A percentile compares a stretch with the other conserved stretches of the same genome.
Evolutionary conservation across 2,113 vertebrate species (phyloP).

Genomic region (Neogobius melanostomus): DNA sequence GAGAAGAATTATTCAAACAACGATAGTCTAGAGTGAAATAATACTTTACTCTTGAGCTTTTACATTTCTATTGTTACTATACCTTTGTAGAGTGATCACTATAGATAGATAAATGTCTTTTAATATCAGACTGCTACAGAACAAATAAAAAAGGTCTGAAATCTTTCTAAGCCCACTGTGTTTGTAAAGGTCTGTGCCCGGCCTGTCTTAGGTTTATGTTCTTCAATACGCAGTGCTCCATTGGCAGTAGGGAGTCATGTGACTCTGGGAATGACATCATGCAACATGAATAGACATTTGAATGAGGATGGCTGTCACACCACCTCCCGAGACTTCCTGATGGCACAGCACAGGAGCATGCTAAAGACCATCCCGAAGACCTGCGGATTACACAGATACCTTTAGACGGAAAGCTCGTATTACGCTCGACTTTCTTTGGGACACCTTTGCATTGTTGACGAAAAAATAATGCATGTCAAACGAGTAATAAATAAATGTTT

Average conservation of each 20-base stretch:
- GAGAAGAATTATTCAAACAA: no score
- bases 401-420: background rate
- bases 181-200: conserved; percentile 36
- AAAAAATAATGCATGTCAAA: background rate
- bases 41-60: no score
- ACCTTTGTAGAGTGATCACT: no score
- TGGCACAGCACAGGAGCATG: conserved; percentile 92
- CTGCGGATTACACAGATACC: conserved; percentile 62
- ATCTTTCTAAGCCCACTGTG: background rate
- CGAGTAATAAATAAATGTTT: background rate
- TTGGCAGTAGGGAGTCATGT: conserved; percentile 59
- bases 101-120: no score
- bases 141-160: no score
- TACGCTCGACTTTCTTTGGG: background rate
- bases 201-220: conserved; percentile 24
- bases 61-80: no score
- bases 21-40: no score
- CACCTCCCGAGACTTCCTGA: conserved; percentile 89
- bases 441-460: background rate
- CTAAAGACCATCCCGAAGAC: conserved; percentile 96
- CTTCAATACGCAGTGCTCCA: conserved; percentile 51
- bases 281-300: conserved; percentile 61
- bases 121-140: no score
- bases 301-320: conserved; percentile 72
- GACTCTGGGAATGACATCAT: conserved; percentile 70